phyloP scores from a whole-genome alignment of 1,140 invertebrate species.

The Cataglyphis hispanica region DNA sequence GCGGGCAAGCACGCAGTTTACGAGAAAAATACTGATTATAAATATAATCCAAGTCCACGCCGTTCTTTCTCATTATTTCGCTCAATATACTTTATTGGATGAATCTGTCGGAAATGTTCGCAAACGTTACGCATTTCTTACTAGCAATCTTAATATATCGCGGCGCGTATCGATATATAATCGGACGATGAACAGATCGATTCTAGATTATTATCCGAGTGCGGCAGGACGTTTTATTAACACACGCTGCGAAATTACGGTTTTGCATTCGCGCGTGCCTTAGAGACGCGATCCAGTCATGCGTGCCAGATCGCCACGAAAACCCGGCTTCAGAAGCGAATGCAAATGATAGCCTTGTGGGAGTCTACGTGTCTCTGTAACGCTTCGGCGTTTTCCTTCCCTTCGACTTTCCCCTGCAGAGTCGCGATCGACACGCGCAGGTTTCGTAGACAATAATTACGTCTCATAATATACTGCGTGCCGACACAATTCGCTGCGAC shows the following conservation, averaged over 20 bases:
- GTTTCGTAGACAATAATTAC: conserved; percentile 67
- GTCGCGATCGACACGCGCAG: conserved; percentile 33
- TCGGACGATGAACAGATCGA: conserved; percentile 24
- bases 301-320: conserved; percentile 75
- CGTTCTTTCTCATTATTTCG: conserved; percentile 30
- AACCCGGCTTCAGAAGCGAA: conserved; percentile 72
- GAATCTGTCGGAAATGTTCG: conserved; percentile 20
- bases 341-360: conserved; percentile 72
- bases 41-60: conserved; percentile 20
- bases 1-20: neutral
- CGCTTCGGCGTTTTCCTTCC: conserved; percentile 48
- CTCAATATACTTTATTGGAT: conserved; percentile 26
- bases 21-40: conserved; percentile 43
- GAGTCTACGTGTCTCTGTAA: conserved; percentile 58
- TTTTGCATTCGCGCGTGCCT: conserved; percentile 48
- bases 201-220: conserved; percentile 23
- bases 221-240: conserved; percentile 37
- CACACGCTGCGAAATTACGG: conserved; percentile 46
- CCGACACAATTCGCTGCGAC: neutral
- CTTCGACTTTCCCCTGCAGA: neutral
- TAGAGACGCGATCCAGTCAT: conserved; percentile 72
- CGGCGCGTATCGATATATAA: neutral
- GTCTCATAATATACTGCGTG: neutral
- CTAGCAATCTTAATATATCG: conserved; percentile 37
- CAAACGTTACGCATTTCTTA: conserved; percentile 28